phyloP scores from a whole-genome alignment of 2,113 vertebrate species.

The Cynocephalus volans region DNA sequence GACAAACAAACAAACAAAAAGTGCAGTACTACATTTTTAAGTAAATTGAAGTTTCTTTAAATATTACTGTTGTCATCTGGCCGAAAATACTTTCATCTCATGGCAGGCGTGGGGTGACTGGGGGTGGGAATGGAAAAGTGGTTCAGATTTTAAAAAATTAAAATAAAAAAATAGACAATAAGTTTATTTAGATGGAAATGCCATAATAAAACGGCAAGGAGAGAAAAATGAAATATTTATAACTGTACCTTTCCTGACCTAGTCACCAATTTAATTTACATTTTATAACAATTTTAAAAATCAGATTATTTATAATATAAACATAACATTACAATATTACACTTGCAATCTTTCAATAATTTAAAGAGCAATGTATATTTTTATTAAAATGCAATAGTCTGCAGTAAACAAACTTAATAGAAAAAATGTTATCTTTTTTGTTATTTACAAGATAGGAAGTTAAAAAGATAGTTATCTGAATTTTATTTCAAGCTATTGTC shows the following conservation, averaged over 20 bases:
- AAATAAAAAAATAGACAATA: not conserved
- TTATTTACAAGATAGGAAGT: not conserved
- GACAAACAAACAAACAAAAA: no score
- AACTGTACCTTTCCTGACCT: not conserved
- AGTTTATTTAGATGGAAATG: not conserved
- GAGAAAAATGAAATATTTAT: not conserved
- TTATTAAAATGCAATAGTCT: conserved; percentile 1
- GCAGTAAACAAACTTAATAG: not conserved
- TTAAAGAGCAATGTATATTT: not conserved
- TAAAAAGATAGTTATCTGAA: not conserved
- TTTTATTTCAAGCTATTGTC: not conserved
- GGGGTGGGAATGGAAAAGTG: not conserved
- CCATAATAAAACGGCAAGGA: not conserved
- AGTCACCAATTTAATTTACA: not conserved
- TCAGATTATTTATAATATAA: not conserved
- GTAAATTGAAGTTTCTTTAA: not conserved
- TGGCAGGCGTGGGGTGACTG: not conserved
- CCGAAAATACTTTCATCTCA: not conserved
- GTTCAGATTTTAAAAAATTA: not conserved
- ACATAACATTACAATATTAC: not conserved
- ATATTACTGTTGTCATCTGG: not conserved
- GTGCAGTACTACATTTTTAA: not conserved
- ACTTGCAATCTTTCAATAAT: not conserved
- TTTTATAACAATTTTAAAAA: not conserved
- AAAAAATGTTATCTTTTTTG: not conserved